Conservation (phyloP, 2,888 invertebrate genomes). For the Drosophila setosimentum region DNA sequence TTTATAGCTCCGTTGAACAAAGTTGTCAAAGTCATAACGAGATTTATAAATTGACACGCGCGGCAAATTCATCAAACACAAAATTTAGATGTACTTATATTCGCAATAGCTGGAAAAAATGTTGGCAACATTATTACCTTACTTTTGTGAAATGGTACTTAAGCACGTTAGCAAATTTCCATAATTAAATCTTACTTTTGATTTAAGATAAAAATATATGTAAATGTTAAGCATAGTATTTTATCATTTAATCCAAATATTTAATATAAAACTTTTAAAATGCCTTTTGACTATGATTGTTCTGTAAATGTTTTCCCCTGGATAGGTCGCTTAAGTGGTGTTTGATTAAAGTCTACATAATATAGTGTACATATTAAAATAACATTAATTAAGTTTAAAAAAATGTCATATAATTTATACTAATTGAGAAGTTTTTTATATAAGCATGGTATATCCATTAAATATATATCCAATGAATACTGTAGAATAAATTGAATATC, state of each 20-base stretch:
- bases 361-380: background rate
- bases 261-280: background rate
- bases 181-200: background rate
- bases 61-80: constrained; percentile 34
- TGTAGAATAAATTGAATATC: too few species aligned
- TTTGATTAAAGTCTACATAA: background rate
- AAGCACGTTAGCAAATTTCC: background rate
- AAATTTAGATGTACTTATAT: background rate
- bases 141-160: background rate
- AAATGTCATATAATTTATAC: background rate
- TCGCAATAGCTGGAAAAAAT: background rate
- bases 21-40: constrained; percentile 54
- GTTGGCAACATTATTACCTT: background rate
- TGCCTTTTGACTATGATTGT: background rate
- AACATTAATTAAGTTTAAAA: background rate
- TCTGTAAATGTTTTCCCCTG: background rate
- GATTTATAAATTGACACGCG: constrained; percentile 36
- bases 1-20: constrained; percentile 53
- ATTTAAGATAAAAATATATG: background rate
- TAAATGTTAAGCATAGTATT: background rate
- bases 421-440: background rate
- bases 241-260: background rate
- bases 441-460: background rate
- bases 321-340: background rate
- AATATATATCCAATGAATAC: background rate